phyloP scores from a whole-genome alignment of 2,888 invertebrate species.

The Zygogramma bicolorata region DNA sequence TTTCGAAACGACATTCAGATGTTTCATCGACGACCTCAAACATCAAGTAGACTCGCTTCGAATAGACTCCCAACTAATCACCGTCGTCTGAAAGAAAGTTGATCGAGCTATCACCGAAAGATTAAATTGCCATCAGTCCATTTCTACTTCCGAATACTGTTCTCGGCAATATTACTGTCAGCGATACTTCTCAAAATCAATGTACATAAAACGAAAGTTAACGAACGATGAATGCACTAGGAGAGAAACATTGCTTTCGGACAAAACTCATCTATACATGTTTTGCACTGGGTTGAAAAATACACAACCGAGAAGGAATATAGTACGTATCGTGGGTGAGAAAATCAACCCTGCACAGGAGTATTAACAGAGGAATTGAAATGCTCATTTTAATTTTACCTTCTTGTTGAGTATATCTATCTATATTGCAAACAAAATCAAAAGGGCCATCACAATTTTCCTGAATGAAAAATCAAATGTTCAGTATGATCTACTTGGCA shows the following conservation, averaged over 20 bases:
- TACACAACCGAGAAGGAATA: neutral
- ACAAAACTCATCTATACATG: neutral
- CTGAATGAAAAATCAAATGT: too few species aligned
- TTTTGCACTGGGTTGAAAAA: neutral
- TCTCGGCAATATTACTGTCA: constrained; percentile 23
- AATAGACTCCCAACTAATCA: too few species aligned
- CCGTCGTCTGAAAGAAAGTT: neutral
- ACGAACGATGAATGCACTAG: constrained; percentile 9
- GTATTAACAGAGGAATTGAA: too few species aligned
- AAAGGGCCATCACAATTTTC: neutral
- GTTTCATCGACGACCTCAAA: too few species aligned
- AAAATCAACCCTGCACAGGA: neutral
- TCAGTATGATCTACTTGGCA: too few species aligned
- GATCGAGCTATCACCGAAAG: constrained; percentile 6
- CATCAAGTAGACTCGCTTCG: too few species aligned
- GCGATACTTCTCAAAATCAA: constrained; percentile 23
- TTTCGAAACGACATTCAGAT: too few species aligned
- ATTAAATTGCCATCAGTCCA: constrained; percentile 43
- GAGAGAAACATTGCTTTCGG: constrained; percentile 30
- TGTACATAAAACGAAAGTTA: constrained; percentile 17
- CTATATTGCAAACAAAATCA: neutral
- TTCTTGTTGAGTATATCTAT: too few species aligned
- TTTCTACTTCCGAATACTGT: constrained; percentile 36
- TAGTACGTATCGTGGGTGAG: too few species aligned
- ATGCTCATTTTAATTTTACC: neutral